Conservation (phyloP, 2,888 invertebrate genomes). For the Agriotes lineatus region DNA sequence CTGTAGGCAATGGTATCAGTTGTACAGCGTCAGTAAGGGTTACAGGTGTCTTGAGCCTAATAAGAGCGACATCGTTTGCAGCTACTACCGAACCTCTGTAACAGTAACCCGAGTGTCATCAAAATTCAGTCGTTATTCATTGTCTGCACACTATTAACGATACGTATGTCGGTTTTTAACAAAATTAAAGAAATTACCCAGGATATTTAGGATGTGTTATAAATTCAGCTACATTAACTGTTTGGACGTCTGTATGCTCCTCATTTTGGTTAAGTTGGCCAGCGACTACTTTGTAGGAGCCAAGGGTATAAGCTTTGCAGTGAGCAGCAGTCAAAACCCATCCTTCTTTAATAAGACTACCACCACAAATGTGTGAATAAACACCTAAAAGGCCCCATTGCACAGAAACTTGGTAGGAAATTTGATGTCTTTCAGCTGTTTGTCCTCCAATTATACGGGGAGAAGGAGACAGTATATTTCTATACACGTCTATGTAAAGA, state of each 20-base stretch:
- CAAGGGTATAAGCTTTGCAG: not conserved
- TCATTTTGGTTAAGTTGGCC: not conserved
- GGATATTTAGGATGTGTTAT: not conserved
- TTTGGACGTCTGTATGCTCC: not conserved
- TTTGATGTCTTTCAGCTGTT: not conserved
- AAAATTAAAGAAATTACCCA: no score
- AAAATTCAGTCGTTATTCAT: no score
- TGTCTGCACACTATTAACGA: no score
- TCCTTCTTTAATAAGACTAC: not conserved
- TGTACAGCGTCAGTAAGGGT: not conserved
- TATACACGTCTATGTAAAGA: no score
- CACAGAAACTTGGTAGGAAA: conserved; percentile 15
- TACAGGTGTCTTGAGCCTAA: not conserved
- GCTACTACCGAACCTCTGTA: conserved; percentile 9
- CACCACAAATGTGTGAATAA: conserved; percentile 5
- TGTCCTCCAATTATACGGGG: not conserved
- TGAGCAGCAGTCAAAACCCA: conserved; percentile 5
- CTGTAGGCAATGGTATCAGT: not conserved
- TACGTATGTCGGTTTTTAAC: no score
- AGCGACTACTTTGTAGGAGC: not conserved
- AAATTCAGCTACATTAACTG: not conserved
- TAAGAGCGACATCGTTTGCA: not conserved
- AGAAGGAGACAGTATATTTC: no score
- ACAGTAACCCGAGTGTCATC: no score
- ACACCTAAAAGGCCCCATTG: not conserved